Conservation (phyloP, 2,113 vertebrate species). For the Nyctereutes procyonoides region DNA sequence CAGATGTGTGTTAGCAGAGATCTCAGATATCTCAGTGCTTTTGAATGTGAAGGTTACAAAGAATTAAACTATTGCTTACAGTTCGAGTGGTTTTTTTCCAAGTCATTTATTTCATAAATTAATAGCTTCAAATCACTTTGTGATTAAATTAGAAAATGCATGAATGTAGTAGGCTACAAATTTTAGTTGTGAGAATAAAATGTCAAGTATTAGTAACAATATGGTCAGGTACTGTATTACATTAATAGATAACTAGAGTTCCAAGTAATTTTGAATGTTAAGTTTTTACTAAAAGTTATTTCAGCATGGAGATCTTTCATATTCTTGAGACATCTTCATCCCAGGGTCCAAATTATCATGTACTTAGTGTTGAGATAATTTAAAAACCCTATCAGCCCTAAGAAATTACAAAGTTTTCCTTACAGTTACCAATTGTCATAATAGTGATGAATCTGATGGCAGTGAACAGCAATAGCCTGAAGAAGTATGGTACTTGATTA, state of each 20-base stretch:
- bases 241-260: neutral
- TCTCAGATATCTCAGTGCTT: slow-evolving; percentile 1
- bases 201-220: neutral
- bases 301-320: neutral
- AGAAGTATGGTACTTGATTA: slow-evolving; percentile 44
- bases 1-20: neutral
- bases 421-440: neutral
- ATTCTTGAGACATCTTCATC: slow-evolving; percentile 3
- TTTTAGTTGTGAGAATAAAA: slow-evolving; percentile 17
- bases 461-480: slow-evolving; percentile 73
- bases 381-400: neutral
- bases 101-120: slow-evolving; percentile 66
- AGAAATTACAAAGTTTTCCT: slow-evolving; percentile 3
- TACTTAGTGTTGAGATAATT: neutral
- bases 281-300: neutral
- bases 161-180: neutral
- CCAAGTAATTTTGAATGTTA: neutral
- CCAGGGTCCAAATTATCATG: neutral
- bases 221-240: neutral
- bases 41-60: slow-evolving; percentile 53
- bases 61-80: neutral
- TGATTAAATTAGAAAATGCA: neutral
- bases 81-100: slow-evolving; percentile 60
- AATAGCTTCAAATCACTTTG: slow-evolving; percentile 24
- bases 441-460: slow-evolving; percentile 74